Evolutionary conservation across 2,888 invertebrate genomes (phyloP), one percentile per base, ranked within the genome.

Genomic region (Corythucha ciliata): DNA sequence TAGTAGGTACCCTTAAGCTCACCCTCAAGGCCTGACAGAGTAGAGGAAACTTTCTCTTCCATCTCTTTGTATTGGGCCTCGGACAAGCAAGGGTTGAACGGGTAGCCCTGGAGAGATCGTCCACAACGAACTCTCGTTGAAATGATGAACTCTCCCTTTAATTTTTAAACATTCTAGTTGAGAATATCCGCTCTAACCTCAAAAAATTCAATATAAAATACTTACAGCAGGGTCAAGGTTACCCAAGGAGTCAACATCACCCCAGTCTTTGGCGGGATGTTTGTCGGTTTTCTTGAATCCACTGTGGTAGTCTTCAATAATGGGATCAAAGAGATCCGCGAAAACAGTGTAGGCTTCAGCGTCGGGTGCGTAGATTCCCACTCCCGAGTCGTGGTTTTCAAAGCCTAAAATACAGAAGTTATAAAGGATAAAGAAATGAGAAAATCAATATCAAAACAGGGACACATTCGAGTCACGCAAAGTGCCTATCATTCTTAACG

Each of bases 11-110:
- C 93, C 77, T 91, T 89, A 55, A 93, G 80, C 69, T 94, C 92
- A 50, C 85, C 86, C 65, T 83, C 81, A 57, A 91, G 76, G 25
- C 83, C 83, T 34, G 84, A 82, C 61, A 91, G 77, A 57, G 88
- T 88, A 66, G 74, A 67, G 61, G 87, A 81, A 10, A 90, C 87
- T 69, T 92, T 92, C 52, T 80, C 77, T 70, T 94, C 92, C 92
- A 96, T 93, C 72, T 93, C 93, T 72, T 89, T 88, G 81, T 94
- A 94, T 74, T 94, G 92, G 65, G 83, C 87, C 75, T 94, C 93
- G 56, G 89, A 91, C 59, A 96, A 72, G 76, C 93, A 93, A 61
- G 94, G 94, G 77, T 94, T 96, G 84, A 96, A 94, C 62, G 93
- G 92, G 71, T 92, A 94, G 55, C 94, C 94, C 66, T 87, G 82